Conservation (phyloP, 2,888 invertebrate species). For the Phyto melanocephala region DNA sequence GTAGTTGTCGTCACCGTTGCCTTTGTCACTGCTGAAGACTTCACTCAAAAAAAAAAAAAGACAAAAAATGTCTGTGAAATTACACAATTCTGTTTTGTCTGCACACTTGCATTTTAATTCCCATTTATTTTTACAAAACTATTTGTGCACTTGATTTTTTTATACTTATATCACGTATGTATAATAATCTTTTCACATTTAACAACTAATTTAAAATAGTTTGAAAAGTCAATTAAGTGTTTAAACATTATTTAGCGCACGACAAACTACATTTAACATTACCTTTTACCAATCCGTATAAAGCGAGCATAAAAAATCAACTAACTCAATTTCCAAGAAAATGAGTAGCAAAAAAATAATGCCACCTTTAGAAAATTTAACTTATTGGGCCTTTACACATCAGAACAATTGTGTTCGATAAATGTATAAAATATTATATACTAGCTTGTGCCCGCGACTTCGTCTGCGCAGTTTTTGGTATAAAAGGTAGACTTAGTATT, state of each 20-base stretch:
- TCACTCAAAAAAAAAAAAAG: conserved; percentile 47
- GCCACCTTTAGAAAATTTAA: conserved; percentile 28
- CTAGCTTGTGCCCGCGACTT: too few relatives aligned
- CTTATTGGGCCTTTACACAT: too few relatives aligned
- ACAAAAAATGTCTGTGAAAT: conserved; percentile 50
- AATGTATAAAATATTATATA: too few relatives aligned
- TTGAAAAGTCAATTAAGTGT: conserved; percentile 21
- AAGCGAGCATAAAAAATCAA: conserved; percentile 50
- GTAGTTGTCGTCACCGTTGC: conserved; percentile 59
- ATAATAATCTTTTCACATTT: conserved; percentile 2
- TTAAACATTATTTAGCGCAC: conserved; percentile 15
- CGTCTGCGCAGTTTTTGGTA: too few relatives aligned
- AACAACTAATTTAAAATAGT: conserved; percentile 25
- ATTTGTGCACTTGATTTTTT: background rate
- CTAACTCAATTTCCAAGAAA: conserved; percentile 47
- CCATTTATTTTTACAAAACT: conserved; percentile 9
- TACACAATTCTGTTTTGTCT: conserved; percentile 61
- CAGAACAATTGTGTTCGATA: too few relatives aligned
- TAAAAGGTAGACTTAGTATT: too few relatives aligned
- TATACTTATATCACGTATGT: background rate
- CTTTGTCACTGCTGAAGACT: conserved; percentile 56
- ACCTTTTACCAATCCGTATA: conserved; percentile 33
- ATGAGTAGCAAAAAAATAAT: conserved; percentile 26
- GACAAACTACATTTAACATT: background rate
- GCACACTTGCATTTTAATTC: conserved; percentile 49